These are phyloP conservation scores for Lordiphosa stackelbergi DNA, from an alignment of 1,140 invertebrate species.

Conservation along the genomic window DNA sequence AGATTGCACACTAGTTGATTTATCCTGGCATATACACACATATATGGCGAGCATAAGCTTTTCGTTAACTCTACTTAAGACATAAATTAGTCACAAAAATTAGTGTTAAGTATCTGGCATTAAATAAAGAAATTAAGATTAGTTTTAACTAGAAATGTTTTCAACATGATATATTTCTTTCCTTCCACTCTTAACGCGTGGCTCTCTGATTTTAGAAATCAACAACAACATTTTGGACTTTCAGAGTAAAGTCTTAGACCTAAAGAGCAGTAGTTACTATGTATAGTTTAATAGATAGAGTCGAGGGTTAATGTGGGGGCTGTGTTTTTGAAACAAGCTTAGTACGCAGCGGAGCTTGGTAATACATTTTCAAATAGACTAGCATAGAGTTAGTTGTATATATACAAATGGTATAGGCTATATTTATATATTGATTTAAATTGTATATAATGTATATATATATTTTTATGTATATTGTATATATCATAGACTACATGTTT, in stretches of 20 bases:
- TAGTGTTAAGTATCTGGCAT: slow-evolving; percentile 50
- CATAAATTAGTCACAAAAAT: slow-evolving; percentile 55
- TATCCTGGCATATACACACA: slow-evolving; percentile 21
- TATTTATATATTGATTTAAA: slow-evolving; percentile 45
- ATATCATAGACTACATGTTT: slow-evolving; percentile 50
- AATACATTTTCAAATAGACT: slow-evolving; percentile 61
- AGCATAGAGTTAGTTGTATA: slow-evolving; percentile 57
- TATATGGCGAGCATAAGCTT: slow-evolving; percentile 31
- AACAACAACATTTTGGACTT: slow-evolving; percentile 64
- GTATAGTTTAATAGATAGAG: slow-evolving; percentile 34
- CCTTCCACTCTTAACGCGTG: slow-evolving; percentile 15
- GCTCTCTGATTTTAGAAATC: slow-evolving; percentile 66
- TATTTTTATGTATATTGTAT: slow-evolving; percentile 10
- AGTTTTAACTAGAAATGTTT: slow-evolving; percentile 47
- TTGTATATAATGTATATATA: slow-evolving; percentile 35
- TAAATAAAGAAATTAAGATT: slow-evolving; percentile 46
- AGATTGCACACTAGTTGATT: slow-evolving; percentile 5
- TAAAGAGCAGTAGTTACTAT: slow-evolving; percentile 38
- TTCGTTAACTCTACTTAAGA: slow-evolving; percentile 33
- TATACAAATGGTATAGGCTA: slow-evolving; percentile 64
- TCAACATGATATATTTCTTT: slow-evolving; percentile 54
- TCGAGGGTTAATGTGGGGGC: slow-evolving; percentile 54
- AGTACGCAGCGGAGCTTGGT: slow-evolving; percentile 57
- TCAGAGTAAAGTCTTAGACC: slow-evolving; percentile 29
- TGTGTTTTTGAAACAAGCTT: slow-evolving; percentile 63